Base-by-base conservation (phyloP, 2,113 vertebrate species). In the Boulengerochromis microlepis region DNA sequence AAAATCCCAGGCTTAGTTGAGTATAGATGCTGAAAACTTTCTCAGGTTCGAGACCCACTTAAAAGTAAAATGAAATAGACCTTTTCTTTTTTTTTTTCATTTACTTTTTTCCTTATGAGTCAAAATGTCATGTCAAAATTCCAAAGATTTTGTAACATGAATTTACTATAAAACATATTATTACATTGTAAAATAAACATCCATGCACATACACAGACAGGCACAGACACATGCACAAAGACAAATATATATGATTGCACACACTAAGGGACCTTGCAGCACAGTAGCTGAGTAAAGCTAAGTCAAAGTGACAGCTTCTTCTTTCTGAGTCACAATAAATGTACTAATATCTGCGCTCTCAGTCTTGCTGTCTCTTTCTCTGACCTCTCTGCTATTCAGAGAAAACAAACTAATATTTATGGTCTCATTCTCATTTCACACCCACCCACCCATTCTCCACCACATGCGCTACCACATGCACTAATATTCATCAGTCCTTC, bases 271-370 rank as follows among this genome's bases (percentile, higher is more conserved):
- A 45, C 26, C 87, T 91, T 9, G 84, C 53, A 88, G 89, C 84
- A 16, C 54, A 83, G 85, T 57, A 85, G 89, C 87, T 92, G 87
- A 94, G 84, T 90, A 93, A 92, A 86, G 83, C 86, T 94, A 90
- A 93, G 52, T 87, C 86, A 91, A 93, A 93, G 87, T 86, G 94
- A 94, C 91, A 95, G 89, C 85, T 54, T 80, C 71, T 85, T 90
- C 93, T 93, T 89, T 88, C 89, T 85, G 92, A 94, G 87, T 92
- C 92, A 90, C 59, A 90, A 85, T 93, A 94, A 91, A 92, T 89
- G 82, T 74, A 94, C 88, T 83, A 92, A 93, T 93, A 90, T 89
- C 86, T 86, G 84, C 87, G 80, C 86, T 84, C 86, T 83, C 87
- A 78, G 80, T 90, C 76, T 81, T 59, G 57, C 61, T 42, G 89